Conservation (phyloP, 1,140 invertebrate genomes). For the Euschistus heros region DNA sequence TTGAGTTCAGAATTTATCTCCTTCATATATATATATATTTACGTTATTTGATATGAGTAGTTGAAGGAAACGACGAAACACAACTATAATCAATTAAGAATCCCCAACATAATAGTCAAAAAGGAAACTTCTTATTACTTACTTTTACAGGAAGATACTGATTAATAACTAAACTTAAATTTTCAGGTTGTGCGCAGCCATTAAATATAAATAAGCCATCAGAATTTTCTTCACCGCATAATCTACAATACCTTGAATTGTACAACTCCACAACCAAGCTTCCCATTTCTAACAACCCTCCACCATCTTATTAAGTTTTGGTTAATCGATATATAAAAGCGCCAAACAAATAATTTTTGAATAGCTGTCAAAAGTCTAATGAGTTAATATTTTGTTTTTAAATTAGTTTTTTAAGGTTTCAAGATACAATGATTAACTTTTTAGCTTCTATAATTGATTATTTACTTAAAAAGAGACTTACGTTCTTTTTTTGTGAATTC, state of each 20-base stretch:
- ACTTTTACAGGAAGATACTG: slow-evolving; percentile 2
- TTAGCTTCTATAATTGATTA: too few species aligned
- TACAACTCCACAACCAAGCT: background rate
- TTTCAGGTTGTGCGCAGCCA: background rate
- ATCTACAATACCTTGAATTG: background rate
- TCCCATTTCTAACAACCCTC: too few species aligned
- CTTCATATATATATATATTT: background rate
- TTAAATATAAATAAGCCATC: background rate
- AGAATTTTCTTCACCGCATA: background rate
- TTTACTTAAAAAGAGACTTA: too few species aligned
- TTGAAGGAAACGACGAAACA: background rate
- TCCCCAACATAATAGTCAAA: background rate
- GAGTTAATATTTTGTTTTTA: too few species aligned
- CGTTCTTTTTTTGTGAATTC: too few species aligned
- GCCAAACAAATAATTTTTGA: too few species aligned
- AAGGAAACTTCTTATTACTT: background rate
- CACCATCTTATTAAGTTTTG: too few species aligned
- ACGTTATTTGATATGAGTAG: background rate
- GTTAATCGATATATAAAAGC: too few species aligned
- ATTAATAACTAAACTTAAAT: background rate
- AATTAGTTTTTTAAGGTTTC: too few species aligned
- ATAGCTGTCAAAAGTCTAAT: too few species aligned
- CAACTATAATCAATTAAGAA: slow-evolving; percentile 2
- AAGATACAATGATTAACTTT: too few species aligned
- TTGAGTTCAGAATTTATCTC: background rate